phyloP scores from a whole-genome alignment of 2,888 invertebrate genomes.

The Eueremaeus valkanovi region DNA sequence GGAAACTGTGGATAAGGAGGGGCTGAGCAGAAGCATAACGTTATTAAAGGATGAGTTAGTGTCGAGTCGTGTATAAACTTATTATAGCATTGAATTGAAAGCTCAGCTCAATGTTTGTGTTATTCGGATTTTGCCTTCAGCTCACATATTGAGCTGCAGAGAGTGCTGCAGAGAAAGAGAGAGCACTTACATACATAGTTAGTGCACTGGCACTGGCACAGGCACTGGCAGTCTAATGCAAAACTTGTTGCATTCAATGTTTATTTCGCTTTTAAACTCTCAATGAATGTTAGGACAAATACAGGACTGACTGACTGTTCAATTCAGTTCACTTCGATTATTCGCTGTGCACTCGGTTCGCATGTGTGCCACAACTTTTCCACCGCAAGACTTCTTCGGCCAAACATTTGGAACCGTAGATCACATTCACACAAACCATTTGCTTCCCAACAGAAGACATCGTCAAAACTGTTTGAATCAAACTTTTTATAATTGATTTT shows the following conservation, averaged over 20 bases:
- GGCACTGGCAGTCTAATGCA: background rate
- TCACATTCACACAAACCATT: background rate
- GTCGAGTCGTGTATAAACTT: background rate
- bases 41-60: background rate
- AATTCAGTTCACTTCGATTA: background rate
- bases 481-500: too few relatives aligned
- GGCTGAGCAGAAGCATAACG: conserved; percentile 1
- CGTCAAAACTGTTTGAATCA: too few relatives aligned
- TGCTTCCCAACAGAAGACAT: background rate
- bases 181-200: too few relatives aligned
- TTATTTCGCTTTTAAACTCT: too few relatives aligned
- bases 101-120: background rate
- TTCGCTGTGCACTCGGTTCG: background rate
- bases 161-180: background rate
- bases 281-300: too few relatives aligned
- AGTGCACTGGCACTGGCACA: background rate
- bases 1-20: background rate
- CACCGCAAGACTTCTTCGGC: too few relatives aligned
- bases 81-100: conserved; percentile 1
- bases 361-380: background rate
- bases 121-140: background rate
- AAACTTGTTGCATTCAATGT: background rate
- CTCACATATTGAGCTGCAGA: background rate
- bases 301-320: too few relatives aligned
- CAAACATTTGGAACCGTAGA: background rate